A percentile compares a stretch with the other conserved stretches of the same genome.
Evolutionary conservation across 2,113 vertebrate species (phyloP).

Genomic region (Cinclus cinclus): DNA sequence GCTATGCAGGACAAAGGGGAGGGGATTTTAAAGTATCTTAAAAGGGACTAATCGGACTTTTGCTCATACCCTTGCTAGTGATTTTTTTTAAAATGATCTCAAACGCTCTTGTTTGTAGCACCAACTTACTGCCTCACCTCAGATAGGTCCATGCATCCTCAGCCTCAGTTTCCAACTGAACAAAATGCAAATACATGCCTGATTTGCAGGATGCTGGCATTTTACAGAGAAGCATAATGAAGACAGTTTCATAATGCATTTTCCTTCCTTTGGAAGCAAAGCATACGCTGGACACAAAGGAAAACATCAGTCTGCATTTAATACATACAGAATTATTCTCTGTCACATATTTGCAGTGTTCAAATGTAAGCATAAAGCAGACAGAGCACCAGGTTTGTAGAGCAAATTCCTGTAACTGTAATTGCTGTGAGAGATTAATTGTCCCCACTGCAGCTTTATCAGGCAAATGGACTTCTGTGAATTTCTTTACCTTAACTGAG

Average conservation of each 20-base stretch:
- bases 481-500: neutral
- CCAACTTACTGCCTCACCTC: neutral
- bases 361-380: neutral
- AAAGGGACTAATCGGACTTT: neutral
- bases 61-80: neutral
- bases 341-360: neutral
- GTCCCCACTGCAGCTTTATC: neutral
- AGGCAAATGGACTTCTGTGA: neutral
- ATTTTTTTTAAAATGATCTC: neutral
- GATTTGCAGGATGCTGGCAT: neutral
- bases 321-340: neutral
- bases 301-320: neutral
- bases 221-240: neutral
- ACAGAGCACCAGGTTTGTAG: neutral
- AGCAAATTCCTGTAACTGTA: neutral
- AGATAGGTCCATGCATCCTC: neutral
- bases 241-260: neutral
- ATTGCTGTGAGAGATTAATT: neutral
- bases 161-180: neutral
- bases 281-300: neutral
- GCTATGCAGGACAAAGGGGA: neutral
- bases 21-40: neutral
- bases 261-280: neutral
- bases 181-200: neutral
- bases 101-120: accelerated